phyloP scores from a whole-genome alignment of 2,113 vertebrate genomes.

The Trichomycterus rosablanca region DNA sequence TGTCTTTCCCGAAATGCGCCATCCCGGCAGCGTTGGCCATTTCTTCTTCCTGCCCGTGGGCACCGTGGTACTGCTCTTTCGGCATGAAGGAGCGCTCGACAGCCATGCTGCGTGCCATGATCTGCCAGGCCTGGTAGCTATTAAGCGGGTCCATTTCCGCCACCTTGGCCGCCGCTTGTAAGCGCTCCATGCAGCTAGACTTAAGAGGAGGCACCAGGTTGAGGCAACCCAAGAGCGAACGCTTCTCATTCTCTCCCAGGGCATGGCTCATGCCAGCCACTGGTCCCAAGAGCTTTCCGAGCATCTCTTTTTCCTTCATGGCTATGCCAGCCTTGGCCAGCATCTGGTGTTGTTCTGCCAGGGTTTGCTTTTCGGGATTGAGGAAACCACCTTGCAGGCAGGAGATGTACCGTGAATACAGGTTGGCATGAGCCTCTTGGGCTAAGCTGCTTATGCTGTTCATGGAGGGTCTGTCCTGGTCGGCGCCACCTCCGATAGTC shows the following conservation, averaged over 20 bases:
- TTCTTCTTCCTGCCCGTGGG: constrained; percentile 83
- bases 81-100: constrained; percentile 94
- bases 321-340: constrained; percentile 86
- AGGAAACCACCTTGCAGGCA: constrained; percentile 94
- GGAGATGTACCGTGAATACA: constrained; percentile 93
- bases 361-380: constrained; percentile 81
- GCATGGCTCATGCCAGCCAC: constrained; percentile 80
- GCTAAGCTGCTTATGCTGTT: constrained; percentile 83
- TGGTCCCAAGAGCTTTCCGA: constrained; percentile 90
- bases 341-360: constrained; percentile 87
- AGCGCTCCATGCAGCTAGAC: constrained; percentile 95
- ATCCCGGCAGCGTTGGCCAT: constrained; percentile 74
- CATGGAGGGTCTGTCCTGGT: constrained; percentile 62
- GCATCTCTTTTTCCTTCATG: constrained; percentile 91
- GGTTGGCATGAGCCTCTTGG: constrained; percentile 90
- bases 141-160: constrained; percentile 98
- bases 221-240: constrained; percentile 90
- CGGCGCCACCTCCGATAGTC: constrained; percentile 56
- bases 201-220: constrained; percentile 95
- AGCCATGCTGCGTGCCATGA: constrained; percentile 95
- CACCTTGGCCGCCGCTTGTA: constrained; percentile 94
- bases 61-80: constrained; percentile 84
- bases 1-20: constrained; percentile 85
- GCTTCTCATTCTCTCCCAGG: constrained; percentile 88
- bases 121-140: constrained; percentile 98